phyloP scores from a whole-genome alignment of 2,113 vertebrate species.

The Platysteira castanea region DNA sequence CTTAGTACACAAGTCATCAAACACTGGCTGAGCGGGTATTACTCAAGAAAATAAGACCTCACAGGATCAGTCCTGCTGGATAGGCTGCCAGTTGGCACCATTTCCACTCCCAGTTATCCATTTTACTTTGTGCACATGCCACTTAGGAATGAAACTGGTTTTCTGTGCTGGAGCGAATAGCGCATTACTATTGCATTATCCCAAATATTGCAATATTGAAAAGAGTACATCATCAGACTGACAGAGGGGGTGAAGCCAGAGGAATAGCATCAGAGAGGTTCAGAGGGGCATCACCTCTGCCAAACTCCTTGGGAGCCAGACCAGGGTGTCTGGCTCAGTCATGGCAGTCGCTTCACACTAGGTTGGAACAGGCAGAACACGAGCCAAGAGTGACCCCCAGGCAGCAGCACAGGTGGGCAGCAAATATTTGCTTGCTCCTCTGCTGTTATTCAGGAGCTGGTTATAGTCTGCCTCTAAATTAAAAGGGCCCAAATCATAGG shows the following conservation, averaged over 20 bases:
- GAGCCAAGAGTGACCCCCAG: background rate
- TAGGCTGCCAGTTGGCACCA: background rate
- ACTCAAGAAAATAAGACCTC: background rate
- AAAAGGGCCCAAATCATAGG: background rate
- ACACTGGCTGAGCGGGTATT: background rate
- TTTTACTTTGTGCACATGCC: background rate
- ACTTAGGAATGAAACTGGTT: background rate
- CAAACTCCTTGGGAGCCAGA: background rate
- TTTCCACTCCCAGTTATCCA: background rate
- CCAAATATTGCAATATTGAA: background rate
- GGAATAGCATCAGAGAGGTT: background rate
- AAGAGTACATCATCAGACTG: background rate
- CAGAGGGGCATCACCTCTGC: background rate
- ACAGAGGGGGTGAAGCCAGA: background rate
- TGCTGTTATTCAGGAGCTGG: background rate
- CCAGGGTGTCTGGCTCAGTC: background rate
- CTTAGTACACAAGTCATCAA: background rate
- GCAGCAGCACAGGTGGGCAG: background rate
- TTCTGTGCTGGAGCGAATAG: background rate
- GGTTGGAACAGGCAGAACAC: background rate
- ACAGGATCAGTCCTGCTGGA: background rate
- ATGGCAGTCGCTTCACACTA: accelerated
- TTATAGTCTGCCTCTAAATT: background rate
- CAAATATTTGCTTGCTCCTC: background rate
- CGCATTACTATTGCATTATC: background rate